A percentile compares a stretch with the other conserved stretches of the same genome.
Conservation (phyloP, 1,140 invertebrate species). For the Cydia fagiglandana region DNA sequence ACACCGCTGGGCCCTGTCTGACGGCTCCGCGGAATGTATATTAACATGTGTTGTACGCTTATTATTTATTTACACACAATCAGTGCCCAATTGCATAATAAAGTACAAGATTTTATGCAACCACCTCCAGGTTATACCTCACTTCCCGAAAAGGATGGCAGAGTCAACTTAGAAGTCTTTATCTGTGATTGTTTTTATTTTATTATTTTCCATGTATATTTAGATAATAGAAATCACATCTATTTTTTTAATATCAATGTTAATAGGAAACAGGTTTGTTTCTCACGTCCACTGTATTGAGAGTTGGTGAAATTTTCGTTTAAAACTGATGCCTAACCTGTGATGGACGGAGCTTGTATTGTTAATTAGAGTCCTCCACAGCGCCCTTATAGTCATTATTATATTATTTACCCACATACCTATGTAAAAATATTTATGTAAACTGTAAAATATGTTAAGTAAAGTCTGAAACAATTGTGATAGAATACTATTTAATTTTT, state of each 20-base stretch:
- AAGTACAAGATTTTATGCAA: neutral
- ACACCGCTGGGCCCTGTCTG: neutral
- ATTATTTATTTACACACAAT: constrained; percentile 6
- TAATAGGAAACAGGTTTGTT: constrained; percentile 13
- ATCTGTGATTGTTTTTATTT: constrained; percentile 32
- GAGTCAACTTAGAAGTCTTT: constrained; percentile 27
- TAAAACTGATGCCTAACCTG: constrained; percentile 1
- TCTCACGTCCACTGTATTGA: neutral
- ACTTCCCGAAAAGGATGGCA: neutral
- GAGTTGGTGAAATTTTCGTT: constrained; percentile 5
- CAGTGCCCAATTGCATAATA: neutral
- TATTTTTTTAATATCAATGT: constrained; percentile 22
- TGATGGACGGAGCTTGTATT: constrained; percentile 45
- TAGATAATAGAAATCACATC: constrained; percentile 23
- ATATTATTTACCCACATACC: constrained; percentile 42
- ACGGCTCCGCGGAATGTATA: constrained; percentile 25
- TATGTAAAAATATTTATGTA: constrained; percentile 47
- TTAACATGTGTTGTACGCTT: constrained; percentile 10
- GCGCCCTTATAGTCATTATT: constrained; percentile 35
- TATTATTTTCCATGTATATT: constrained; percentile 25
- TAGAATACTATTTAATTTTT: constrained; percentile 39
- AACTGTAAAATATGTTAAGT: constrained; percentile 44
- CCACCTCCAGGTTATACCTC: neutral
- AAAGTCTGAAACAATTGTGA: constrained; percentile 68
- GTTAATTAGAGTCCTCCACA: constrained; percentile 27